Base-by-base conservation (phyloP, 2,888 invertebrate genomes). In the Cephonodes hylas region DNA sequence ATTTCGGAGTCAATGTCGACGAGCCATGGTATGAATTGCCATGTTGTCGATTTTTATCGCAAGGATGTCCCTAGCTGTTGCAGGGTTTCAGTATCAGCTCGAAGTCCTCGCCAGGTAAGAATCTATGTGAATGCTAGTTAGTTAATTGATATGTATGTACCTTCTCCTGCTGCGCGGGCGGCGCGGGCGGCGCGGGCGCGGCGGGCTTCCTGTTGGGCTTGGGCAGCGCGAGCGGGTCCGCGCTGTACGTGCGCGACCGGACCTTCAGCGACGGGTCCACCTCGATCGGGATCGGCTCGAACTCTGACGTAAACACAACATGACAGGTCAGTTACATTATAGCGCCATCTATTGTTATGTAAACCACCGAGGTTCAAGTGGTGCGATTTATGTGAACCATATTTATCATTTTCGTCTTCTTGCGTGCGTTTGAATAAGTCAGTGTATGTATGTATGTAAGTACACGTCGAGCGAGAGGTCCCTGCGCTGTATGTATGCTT, bases 241-340 rank as follows among this genome's bases (percentile, higher is more conserved):
- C 68, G 65, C 75, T 75, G 74, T 71, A 78, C 0, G 79, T 74
- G 31, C 80, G 75, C 20, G 81, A 64, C 15, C 83, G 77, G 61
- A 75, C 64, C 68, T 86, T 83, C 53, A 85, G 66, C 18, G 84
- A 81, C 15, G 88, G 81, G 57, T 90, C 89, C 62, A 87, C 74
- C 67, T 89, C 89, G 20, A 89, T 88, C 0, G 88, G 88, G 42
- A 89, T 86, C 42, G 87, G 87, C 68, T 89, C 89, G 72, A 87
- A 88, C 0, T 89, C 89, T 80, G 68, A 0, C 60, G 20, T 13
- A 1, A 44, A 42, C 20, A 5, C 1, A 48, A 44, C 44, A 8
- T 20, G 3, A 15, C 6, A 18, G 8, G 8, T 20, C 6, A 44
- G 10, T 13, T 4, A 34, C 13, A 10, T 31, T 31, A 6, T 31